Evolutionary conservation across 2,888 invertebrate genomes (phyloP), one percentile per base, ranked within the genome.

Genomic region (Physocephala rufipes): DNA sequence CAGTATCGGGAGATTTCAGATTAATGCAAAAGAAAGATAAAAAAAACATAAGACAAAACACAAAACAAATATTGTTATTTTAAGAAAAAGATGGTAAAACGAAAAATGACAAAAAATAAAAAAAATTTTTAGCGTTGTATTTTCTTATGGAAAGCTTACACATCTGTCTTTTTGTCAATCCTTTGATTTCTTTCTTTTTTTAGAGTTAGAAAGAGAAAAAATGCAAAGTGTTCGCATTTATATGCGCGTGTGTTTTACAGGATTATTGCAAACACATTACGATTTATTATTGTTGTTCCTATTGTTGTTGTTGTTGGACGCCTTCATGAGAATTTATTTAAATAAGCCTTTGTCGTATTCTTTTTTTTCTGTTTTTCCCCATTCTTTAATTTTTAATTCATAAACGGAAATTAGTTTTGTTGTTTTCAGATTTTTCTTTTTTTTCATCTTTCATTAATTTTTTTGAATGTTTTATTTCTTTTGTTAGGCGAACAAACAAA

Each of bases 161-260:
- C 26, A 28, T 63, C 45, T 63, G 63, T 21, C 45, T 36, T 21
- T 21, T 16, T 67, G 58, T 67, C 72, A 75, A 75, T 74, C 74
- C 74, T 74, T 74, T 72, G 59, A 68, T 71, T 62, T 65, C 55
- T 55, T 53, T 69, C 43, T 45, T 45, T 16, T 15, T n/a, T 16
- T 19, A 49, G 49, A n/a, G 5, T 49, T 49, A 49, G 49, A 49
- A 47, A 47, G 45, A n/a, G 49, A 19, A 15, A 49, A 49, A 49
- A 19, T n/a, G 12, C 19, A 49, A 49, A 49, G 15, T 45, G 15
- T 45, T 45, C 12, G 45, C 49, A 49, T n/a, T 49, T 19, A 7
- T 12, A 13, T 49, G 49, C 4, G 15, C 16, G 5, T 49, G 19
- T 49, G n/a, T 58, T 21, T 30, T 59, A 16, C 36, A 59, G 59